Conservation (phyloP, 92 coral and sea anemone species). For the Phenganax marumi region DNA sequence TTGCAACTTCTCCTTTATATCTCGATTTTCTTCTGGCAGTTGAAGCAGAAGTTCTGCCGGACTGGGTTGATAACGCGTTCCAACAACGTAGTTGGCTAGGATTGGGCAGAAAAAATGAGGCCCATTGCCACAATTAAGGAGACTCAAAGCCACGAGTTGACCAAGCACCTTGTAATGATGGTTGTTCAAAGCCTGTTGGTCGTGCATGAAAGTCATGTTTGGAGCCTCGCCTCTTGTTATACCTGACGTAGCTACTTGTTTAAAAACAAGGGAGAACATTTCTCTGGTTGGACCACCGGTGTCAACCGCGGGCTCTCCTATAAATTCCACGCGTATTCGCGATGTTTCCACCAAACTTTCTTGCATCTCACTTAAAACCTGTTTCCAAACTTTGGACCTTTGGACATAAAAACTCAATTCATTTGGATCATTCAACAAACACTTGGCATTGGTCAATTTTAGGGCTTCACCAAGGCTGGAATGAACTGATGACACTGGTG, state of each 20-base stretch:
- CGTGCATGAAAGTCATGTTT: constrained; percentile 56
- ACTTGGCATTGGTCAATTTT: background rate
- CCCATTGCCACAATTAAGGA: constrained; percentile 53
- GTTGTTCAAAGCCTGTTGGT: constrained; percentile 49
- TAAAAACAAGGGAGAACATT: constrained; percentile 21
- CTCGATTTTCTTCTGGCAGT: constrained; percentile 34
- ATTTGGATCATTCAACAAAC: background rate
- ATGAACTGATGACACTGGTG: background rate
- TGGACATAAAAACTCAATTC: constrained; percentile 9
- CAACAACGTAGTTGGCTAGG: constrained; percentile 49
- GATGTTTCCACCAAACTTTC: constrained; percentile 16
- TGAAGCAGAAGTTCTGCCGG: background rate
- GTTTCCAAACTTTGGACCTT: constrained; percentile 36
- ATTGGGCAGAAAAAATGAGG: constrained; percentile 54
- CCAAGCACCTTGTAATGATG: constrained; percentile 51
- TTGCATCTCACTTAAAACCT: constrained; percentile 5
- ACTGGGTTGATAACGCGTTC: background rate
- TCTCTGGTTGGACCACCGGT: constrained; percentile 29
- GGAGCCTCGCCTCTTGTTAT: constrained; percentile 48
- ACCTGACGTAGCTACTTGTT: constrained; percentile 29
- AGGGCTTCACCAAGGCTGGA: constrained; percentile 12
- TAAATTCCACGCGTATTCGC: constrained; percentile 23
- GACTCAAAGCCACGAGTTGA: constrained; percentile 53
- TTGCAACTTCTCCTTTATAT: constrained; percentile 40
- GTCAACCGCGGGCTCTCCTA: constrained; percentile 31